Conservation (phyloP, 2,888 invertebrate genomes). For the Crematogaster levior region DNA sequence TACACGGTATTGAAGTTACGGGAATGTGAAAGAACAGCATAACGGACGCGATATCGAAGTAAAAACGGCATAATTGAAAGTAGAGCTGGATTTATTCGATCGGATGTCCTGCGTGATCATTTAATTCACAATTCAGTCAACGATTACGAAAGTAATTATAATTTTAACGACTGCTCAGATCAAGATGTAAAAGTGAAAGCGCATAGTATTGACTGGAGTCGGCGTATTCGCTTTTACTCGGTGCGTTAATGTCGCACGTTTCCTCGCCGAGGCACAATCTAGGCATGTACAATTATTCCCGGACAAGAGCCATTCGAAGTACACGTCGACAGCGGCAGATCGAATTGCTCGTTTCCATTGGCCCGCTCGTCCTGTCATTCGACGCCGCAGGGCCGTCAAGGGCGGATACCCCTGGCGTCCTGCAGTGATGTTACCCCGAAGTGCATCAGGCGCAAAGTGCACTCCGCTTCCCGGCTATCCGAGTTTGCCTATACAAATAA, state of each 20-base stretch:
- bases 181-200: constrained; percentile 13
- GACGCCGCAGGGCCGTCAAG: constrained; percentile 53
- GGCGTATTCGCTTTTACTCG: constrained; percentile 29
- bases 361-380: constrained; percentile 51
- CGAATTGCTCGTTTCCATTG: constrained; percentile 54
- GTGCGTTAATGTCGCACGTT: constrained; percentile 26
- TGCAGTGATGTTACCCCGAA: constrained; percentile 52
- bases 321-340: constrained; percentile 47
- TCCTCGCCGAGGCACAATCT: constrained; percentile 39
- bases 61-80: neutral
- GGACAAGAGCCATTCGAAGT: constrained; percentile 45
- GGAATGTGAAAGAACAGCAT: neutral
- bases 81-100: neutral
- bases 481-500: constrained; percentile 60
- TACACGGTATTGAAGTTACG: neutral
- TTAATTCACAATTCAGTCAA: neutral
- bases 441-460: constrained; percentile 61
- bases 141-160: constrained; percentile 14
- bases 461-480: constrained; percentile 54
- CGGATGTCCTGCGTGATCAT: neutral
- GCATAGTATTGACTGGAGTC: neutral
- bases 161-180: neutral
- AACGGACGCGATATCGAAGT: neutral
- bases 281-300: constrained; percentile 51
- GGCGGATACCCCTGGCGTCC: constrained; percentile 40